These are phyloP conservation scores for Drosophila hamatofila DNA, from an alignment of 2,888 invertebrate species.

Conservation along the genomic window DNA sequence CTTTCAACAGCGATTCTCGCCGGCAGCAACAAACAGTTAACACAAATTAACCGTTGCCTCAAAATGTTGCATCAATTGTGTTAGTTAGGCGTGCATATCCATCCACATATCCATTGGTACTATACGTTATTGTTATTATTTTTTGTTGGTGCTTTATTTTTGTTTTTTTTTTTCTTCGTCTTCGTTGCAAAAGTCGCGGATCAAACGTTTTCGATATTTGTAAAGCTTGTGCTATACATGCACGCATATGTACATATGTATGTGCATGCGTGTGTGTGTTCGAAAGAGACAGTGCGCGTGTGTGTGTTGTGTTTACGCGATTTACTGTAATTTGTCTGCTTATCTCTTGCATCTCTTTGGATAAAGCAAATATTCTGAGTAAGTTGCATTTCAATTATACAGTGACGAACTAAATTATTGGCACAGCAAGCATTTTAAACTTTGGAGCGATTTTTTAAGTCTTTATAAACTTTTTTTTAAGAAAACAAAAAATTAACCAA, in stretches of 20 bases:
- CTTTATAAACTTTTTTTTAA: too few relatives aligned
- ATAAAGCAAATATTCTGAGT: constrained; percentile 13
- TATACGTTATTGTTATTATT: constrained; percentile 9
- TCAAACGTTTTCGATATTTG: constrained; percentile 9
- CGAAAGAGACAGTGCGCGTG: not conserved
- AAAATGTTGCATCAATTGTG: constrained; percentile 38
- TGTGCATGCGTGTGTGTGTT: not conserved
- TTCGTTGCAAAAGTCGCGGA: constrained; percentile 16
- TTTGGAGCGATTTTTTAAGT: too few relatives aligned
- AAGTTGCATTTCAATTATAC: not conserved
- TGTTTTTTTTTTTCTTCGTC: constrained; percentile 5
- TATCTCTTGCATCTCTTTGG: constrained; percentile 7
- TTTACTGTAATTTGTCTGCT: not conserved
- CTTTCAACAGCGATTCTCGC: constrained; percentile 30
- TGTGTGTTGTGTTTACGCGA: constrained; percentile 1
- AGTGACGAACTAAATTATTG: too few relatives aligned
- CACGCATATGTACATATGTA: not conserved
- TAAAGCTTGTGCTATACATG: not conserved
- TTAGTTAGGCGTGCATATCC: constrained; percentile 17
- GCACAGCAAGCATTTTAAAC: too few relatives aligned
- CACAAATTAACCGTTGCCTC: constrained; percentile 30
- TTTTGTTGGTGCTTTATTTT: constrained; percentile 3
- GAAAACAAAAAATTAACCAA: too few relatives aligned
- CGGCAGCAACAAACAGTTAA: constrained; percentile 21
- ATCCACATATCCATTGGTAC: too few relatives aligned